Percentiles rank a stretch among this genome's conserved stretches.
These are phyloP conservation scores for Cyclophora albipunctata DNA, from an alignment of 2,888 invertebrate species.

Conservation along the genomic window DNA sequence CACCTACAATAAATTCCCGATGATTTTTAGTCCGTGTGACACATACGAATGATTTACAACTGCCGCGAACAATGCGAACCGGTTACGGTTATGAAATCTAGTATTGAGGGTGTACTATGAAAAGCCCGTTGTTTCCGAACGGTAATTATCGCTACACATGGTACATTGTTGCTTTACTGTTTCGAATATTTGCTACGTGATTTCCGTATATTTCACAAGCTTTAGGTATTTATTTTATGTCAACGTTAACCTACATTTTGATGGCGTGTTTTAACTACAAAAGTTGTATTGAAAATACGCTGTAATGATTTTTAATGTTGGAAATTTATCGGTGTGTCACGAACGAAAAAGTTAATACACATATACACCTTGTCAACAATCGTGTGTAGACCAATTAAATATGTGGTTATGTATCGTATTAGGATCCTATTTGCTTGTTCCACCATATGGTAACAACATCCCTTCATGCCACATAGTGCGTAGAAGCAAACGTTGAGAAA, in stretches of 20 bases:
- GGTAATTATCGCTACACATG: conserved; percentile 41
- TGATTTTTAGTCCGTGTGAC: conserved; percentile 68
- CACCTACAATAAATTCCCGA: conserved; percentile 55
- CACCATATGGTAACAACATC: too few species aligned
- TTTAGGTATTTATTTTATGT: not conserved
- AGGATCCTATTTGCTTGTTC: too few species aligned
- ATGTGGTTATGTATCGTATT: too few species aligned
- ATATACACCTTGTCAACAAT: too few species aligned
- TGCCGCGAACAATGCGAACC: conserved; percentile 51
- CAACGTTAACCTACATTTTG: too few species aligned
- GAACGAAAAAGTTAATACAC: too few species aligned
- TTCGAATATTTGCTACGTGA: conserved; percentile 23
- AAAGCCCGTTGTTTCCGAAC: conserved; percentile 48
- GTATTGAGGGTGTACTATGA: conserved; percentile 40
- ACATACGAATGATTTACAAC: conserved; percentile 65
- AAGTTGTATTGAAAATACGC: not conserved
- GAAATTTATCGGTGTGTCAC: too few species aligned
- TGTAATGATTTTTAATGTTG: conserved; percentile 7
- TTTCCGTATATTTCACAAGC: conserved; percentile 16
- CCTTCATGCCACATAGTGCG: too few species aligned
- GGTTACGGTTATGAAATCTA: conserved; percentile 57
- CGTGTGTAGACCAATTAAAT: too few species aligned
- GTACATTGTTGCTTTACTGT: conserved; percentile 36
- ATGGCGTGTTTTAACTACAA: too few species aligned
- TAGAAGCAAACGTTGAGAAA: too few species aligned